phyloP scores from a whole-genome alignment of 2,113 vertebrate genomes.

The Eubucco bourcierii region DNA sequence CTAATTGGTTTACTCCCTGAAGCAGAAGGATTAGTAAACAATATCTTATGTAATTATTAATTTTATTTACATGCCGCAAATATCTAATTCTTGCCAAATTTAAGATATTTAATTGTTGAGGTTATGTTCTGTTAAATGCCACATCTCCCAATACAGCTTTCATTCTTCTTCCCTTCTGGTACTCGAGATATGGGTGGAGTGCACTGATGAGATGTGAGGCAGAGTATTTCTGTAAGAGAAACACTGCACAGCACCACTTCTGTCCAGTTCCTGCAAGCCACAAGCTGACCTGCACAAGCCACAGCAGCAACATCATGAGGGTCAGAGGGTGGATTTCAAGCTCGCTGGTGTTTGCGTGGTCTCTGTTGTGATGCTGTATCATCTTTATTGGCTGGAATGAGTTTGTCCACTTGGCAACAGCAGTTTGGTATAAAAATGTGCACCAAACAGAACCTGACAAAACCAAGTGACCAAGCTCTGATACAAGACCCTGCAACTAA shows the following conservation, averaged over 20 bases:
- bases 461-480: not conserved
- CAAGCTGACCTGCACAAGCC: not conserved
- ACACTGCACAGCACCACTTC: not conserved
- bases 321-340: not conserved
- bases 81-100: not conserved
- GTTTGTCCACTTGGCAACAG: not conserved
- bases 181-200: not conserved
- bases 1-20: conserved; percentile 7
- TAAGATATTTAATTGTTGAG: not conserved
- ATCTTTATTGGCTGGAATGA: not conserved
- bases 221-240: not conserved
- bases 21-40: not conserved
- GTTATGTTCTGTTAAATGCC: not conserved
- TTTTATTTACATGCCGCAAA: conserved; percentile 1
- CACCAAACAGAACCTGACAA: not conserved
- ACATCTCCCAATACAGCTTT: not conserved
- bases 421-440: not conserved
- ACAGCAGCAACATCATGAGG: fast-evolving
- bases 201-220: not conserved
- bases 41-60: not conserved
- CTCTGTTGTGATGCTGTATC: not conserved
- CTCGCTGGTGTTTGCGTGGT: not conserved
- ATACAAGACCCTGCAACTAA: not conserved
- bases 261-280: not conserved
- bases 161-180: not conserved